Conservation (phyloP, 2,797 vertebrate species). For the Chelmon rostratus region DNA sequence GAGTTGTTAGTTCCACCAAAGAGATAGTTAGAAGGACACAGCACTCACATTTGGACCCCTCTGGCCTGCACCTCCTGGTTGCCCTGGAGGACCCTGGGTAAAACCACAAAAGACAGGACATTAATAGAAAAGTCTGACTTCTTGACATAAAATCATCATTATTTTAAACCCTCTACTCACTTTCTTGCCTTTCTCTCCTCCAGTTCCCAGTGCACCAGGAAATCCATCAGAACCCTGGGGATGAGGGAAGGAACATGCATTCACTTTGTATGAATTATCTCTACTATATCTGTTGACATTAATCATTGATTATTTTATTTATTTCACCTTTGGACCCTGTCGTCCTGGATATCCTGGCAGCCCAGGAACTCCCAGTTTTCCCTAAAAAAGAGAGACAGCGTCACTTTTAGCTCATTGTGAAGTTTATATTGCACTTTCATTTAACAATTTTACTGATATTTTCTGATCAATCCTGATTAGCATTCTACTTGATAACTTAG, state of each 20-base stretch:
- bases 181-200: slow-evolving; percentile 94
- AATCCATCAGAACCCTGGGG: slow-evolving; percentile 94
- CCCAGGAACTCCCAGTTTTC: slow-evolving; percentile 91
- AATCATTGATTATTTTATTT: background rate
- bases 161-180: slow-evolving; percentile 75
- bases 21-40: no score
- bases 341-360: slow-evolving; percentile 92
- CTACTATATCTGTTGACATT: background rate
- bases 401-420: background rate
- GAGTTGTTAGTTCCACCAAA: no score
- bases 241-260: slow-evolving; percentile 3
- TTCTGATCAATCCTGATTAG: background rate
- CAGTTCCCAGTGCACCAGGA: slow-evolving; percentile 87
- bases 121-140: background rate
- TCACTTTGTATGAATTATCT: slow-evolving; percentile 8
- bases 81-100: slow-evolving; percentile 92
- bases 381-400: slow-evolving; percentile 74
- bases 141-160: background rate
- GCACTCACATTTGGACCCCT: slow-evolving; percentile 94
- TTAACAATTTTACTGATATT: background rate
- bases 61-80: slow-evolving; percentile 91
- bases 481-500: background rate
- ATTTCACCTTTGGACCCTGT: slow-evolving; percentile 88
- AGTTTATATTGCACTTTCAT: background rate
- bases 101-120: slow-evolving; percentile 25